Percentiles rank a stretch among this genome's conserved stretches.
These are phyloP conservation scores for Drosophila emarginata DNA, from an alignment of 2,888 invertebrate genomes.

Conservation along the genomic window DNA sequence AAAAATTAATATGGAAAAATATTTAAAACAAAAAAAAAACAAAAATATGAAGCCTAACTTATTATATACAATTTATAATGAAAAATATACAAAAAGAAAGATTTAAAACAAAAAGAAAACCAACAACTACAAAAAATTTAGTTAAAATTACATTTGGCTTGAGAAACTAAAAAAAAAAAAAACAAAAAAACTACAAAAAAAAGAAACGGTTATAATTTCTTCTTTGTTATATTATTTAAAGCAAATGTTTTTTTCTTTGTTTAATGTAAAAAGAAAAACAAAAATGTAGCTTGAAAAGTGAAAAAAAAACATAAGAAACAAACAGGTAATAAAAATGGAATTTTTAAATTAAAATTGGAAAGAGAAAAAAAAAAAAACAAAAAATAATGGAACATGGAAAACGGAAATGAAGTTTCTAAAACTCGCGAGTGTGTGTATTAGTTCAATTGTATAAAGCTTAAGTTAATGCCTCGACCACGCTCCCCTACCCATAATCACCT, in stretches of 20 bases:
- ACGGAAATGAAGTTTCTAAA: conserved; percentile 59
- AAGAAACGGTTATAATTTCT: conserved; percentile 17
- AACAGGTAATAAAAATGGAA: conserved; percentile 58
- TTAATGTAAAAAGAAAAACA: conserved; percentile 19
- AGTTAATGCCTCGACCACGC: conserved; percentile 62
- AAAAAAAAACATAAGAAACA: conserved; percentile 25
- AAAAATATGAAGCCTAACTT: conserved; percentile 22
- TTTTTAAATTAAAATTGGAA: conserved; percentile 54
- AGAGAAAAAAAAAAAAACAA: background rate
- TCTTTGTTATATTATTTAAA: conserved; percentile 26
- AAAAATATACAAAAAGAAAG: conserved; percentile 18
- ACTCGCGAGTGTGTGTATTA: conserved; percentile 63
- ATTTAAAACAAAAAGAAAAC: conserved; percentile 17
- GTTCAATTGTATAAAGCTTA: conserved; percentile 71
- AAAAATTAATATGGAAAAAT: no score
- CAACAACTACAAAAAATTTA: conserved; percentile 40
- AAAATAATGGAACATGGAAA: conserved; percentile 1
- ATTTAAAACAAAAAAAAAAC: conserved; percentile 24
- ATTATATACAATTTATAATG: conserved; percentile 35
- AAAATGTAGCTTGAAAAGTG: conserved; percentile 62
- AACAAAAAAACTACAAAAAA: conserved; percentile 5
- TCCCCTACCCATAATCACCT: conserved; percentile 12
- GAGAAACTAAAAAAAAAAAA: conserved; percentile 17
- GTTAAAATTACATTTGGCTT: conserved; percentile 62
- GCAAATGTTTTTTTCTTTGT: conserved; percentile 23